phyloP scores from a whole-genome alignment of 2,888 invertebrate genomes.

The Blera fallax region DNA sequence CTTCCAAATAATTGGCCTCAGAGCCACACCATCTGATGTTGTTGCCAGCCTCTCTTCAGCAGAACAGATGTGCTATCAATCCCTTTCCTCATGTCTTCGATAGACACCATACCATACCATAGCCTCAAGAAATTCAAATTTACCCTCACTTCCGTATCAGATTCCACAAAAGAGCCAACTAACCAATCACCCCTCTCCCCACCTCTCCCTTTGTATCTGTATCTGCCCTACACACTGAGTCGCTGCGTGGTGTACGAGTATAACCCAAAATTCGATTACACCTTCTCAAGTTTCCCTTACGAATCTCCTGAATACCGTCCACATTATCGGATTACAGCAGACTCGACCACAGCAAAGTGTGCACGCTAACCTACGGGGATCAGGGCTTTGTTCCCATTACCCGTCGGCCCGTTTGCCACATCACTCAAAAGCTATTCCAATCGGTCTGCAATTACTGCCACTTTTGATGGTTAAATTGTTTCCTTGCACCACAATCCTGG shows the following conservation, averaged over 20 bases:
- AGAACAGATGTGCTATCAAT: neutral
- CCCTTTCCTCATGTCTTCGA: neutral
- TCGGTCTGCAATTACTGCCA: slow-evolving; percentile 23
- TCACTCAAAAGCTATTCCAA: neutral
- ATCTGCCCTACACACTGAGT: neutral
- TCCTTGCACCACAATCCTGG: neutral
- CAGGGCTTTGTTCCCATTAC: neutral
- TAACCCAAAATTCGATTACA: slow-evolving; percentile 25
- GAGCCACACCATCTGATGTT: slow-evolving; percentile 17
- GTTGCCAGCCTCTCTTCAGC: neutral
- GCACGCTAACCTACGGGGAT: neutral
- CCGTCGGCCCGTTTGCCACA: neutral
- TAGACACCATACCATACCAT: neutral
- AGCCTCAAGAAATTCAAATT: neutral
- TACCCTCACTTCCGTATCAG: neutral
- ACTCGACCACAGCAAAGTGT: slow-evolving; percentile 39
- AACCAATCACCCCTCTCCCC: neutral
- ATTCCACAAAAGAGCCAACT: slow-evolving; percentile 13
- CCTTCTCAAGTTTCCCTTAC: slow-evolving; percentile 11
- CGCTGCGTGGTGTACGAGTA: neutral
- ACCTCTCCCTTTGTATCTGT: too few relatives aligned
- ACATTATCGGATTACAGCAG: slow-evolving; percentile 41
- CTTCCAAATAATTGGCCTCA: slow-evolving; percentile 19
- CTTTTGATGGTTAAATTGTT: neutral
- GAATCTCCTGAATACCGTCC: slow-evolving; percentile 6